These are phyloP conservation scores for Sphaeridia pumilis DNA, from an alignment of 2,888 invertebrate species.

Conservation along the genomic window DNA sequence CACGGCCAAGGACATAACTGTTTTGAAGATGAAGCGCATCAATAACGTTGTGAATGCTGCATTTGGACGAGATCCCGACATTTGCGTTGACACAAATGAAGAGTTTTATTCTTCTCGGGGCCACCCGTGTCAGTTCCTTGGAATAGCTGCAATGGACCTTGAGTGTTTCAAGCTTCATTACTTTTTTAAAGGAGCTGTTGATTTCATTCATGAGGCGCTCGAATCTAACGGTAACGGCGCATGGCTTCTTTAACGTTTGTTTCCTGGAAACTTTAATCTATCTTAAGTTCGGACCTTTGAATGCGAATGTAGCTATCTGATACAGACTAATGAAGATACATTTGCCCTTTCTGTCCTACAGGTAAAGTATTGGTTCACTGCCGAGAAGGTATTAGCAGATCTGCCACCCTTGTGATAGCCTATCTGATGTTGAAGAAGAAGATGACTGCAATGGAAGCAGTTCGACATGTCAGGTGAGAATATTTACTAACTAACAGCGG, in stretches of 20 bases:
- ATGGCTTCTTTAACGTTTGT: no score
- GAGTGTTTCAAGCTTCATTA: constrained; percentile 40
- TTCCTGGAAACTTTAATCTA: no score
- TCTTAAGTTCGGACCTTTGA: no score
- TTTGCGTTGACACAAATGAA: constrained; percentile 30
- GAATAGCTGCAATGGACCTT: constrained; percentile 42
- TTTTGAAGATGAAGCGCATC: constrained; percentile 40
- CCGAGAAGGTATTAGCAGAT: constrained; percentile 43
- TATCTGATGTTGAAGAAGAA: constrained; percentile 40
- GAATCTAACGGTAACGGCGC: constrained; percentile 37
- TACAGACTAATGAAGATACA: no score
- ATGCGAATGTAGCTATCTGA: no score
- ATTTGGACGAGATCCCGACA: constrained; percentile 37
- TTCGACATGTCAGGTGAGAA: constrained; percentile 39
- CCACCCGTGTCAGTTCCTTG: constrained; percentile 38
- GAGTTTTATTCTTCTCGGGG: constrained; percentile 18
- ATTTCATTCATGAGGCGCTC: constrained; percentile 42
- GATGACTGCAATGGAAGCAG: constrained; percentile 41
- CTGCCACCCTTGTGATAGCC: constrained; percentile 40
- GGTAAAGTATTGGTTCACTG: constrained; percentile 44
- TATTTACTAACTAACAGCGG: not conserved
- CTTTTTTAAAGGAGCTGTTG: constrained; percentile 40
- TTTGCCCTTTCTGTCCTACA: no score
- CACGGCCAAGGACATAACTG: constrained; percentile 40
- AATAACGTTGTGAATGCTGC: constrained; percentile 45